Conservation (phyloP, 2,113 vertebrate genomes). For the Cheilinus undulatus region DNA sequence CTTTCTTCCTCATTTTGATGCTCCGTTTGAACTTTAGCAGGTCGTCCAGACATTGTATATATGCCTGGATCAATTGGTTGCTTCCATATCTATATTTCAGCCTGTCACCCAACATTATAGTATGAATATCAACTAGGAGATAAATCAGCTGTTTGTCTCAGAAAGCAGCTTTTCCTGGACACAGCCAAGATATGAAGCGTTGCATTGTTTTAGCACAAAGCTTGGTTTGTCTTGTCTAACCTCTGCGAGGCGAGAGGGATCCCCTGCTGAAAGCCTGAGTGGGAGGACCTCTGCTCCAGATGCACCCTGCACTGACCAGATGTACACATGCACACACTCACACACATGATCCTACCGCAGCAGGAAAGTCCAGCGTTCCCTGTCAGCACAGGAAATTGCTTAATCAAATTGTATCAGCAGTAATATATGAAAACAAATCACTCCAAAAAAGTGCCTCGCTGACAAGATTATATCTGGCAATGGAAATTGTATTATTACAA, state of each 20-base stretch:
- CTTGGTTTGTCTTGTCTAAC: slow-evolving; percentile 53
- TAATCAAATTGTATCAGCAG: slow-evolving; percentile 66
- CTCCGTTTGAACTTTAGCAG: no score
- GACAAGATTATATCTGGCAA: slow-evolving; percentile 45
- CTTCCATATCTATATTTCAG: background rate
- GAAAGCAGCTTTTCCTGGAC: slow-evolving; percentile 44
- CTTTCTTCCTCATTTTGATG: no score
- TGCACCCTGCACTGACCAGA: slow-evolving; percentile 67
- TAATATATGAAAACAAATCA: slow-evolving; percentile 49
- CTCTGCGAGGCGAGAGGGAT: slow-evolving; percentile 38
- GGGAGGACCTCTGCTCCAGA: slow-evolving; percentile 72
- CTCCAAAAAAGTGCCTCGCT: slow-evolving; percentile 19
- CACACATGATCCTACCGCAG: slow-evolving; percentile 22
- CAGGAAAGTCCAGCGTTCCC: slow-evolving; percentile 55
- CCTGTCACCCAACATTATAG: background rate
- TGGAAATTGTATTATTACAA: slow-evolving; percentile 41
- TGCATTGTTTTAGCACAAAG: slow-evolving; percentile 67
- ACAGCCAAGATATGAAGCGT: slow-evolving; percentile 27
- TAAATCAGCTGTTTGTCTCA: background rate
- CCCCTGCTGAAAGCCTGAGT: slow-evolving; percentile 59
- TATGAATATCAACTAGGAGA: background rate
- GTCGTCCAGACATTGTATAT: no score
- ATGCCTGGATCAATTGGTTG: no score
- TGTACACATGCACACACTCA: slow-evolving; percentile 10
- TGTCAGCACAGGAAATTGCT: slow-evolving; percentile 72